Conservation (phyloP, 2,113 vertebrate genomes). For the Podilymbus podiceps region DNA sequence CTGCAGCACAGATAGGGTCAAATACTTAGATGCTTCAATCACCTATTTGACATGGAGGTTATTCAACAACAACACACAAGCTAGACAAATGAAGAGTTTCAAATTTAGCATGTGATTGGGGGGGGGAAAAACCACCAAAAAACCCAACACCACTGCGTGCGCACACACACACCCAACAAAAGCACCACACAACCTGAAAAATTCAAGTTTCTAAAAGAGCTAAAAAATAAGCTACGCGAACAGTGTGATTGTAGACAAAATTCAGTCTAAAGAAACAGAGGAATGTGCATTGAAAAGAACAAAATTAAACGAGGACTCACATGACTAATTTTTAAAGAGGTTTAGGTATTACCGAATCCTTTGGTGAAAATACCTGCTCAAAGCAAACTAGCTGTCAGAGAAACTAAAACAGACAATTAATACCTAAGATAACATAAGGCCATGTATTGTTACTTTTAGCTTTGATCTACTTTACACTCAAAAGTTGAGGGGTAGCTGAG, state of each 20-base stretch:
- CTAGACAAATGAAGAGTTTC: neutral
- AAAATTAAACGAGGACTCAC: neutral
- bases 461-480: neutral
- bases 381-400: neutral
- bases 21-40: neutral
- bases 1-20: neutral
- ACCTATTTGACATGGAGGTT: neutral
- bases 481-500: neutral
- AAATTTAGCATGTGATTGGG: neutral
- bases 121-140: too few species aligned
- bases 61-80: neutral
- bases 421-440: neutral
- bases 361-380: neutral
- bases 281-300: neutral
- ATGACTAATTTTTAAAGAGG: neutral
- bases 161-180: too few species aligned
- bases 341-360: neutral
- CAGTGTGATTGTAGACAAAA: neutral
- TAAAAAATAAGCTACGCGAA: neutral
- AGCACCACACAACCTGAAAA: too few species aligned
- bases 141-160: too few species aligned
- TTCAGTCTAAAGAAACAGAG: neutral
- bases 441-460: neutral
- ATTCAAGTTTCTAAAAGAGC: neutral
- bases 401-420: neutral